A percentile compares a stretch with the other conserved stretches of the same genome.
phyloP scores from a whole-genome alignment of 1,140 invertebrate species.

The Drosophila bipectinata region DNA sequence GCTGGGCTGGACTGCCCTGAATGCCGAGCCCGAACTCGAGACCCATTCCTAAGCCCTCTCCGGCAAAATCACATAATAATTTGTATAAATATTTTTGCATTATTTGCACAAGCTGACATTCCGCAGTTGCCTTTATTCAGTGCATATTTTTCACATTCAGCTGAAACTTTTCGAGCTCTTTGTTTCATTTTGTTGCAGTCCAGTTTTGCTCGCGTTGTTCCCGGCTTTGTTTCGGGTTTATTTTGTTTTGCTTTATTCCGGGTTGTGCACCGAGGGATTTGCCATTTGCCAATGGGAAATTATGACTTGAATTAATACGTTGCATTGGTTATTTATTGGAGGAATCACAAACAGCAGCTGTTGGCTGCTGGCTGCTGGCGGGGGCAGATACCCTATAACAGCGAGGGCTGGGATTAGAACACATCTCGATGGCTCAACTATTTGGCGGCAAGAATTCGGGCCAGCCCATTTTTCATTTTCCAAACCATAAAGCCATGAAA shows the following conservation, averaged over 20 bases:
- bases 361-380: not conserved
- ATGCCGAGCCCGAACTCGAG: not conserved
- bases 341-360: conserved; percentile 22
- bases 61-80: conserved; percentile 70
- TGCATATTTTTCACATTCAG: conserved; percentile 6
- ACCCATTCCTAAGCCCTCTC: not conserved
- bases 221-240: conserved; percentile 13
- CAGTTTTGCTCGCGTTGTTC: conserved; percentile 17
- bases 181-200: conserved; percentile 34
- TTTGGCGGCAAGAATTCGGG: too few species aligned
- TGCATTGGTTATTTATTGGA: conserved; percentile 58
- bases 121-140: conserved; percentile 26
- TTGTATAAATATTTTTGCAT: conserved; percentile 78
- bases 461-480: too few species aligned
- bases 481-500: too few species aligned
- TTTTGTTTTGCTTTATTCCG: conserved; percentile 2
- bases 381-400: conserved; percentile 2
- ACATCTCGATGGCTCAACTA: too few species aligned
- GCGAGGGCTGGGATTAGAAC: too few species aligned
- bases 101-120: conserved; percentile 56
- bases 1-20: too few species aligned
- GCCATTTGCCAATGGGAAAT: conserved; percentile 60
- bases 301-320: conserved; percentile 68
- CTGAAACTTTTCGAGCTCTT: conserved; percentile 44
- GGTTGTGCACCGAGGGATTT: conserved; percentile 53